Conservation (phyloP, 2,888 invertebrate species). For the Eupithecia dodoneata region DNA sequence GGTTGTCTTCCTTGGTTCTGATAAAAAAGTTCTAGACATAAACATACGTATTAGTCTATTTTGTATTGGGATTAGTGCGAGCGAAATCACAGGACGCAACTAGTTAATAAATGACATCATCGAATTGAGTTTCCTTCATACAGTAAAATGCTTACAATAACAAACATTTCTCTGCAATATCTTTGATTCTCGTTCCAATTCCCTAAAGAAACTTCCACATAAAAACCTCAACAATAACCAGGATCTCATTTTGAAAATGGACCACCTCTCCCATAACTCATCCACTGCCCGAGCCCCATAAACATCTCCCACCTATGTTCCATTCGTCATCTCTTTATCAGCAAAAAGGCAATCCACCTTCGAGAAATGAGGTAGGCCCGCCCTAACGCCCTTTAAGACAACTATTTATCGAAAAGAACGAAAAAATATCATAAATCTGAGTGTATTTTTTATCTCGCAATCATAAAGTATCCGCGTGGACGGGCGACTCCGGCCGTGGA, state of each 20-base stretch:
- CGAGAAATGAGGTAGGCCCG: slow-evolving; percentile 71
- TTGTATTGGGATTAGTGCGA: neutral
- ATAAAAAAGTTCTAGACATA: neutral
- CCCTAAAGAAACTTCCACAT: neutral
- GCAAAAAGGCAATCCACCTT: slow-evolving; percentile 77
- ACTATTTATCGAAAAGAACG: slow-evolving; percentile 76
- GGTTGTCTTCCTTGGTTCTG: neutral
- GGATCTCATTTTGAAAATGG: slow-evolving; percentile 36
- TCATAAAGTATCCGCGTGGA: slow-evolving; percentile 64
- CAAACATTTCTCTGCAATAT: neutral
- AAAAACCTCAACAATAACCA: slow-evolving; percentile 19
- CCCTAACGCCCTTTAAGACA: slow-evolving; percentile 75
- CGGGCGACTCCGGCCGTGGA: slow-evolving; percentile 32
- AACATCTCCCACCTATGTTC: slow-evolving; percentile 64
- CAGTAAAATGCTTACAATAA: neutral
- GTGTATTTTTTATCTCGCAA: slow-evolving; percentile 72
- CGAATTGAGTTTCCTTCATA: neutral
- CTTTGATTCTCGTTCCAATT: neutral
- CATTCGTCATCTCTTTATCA: slow-evolving; percentile 79
- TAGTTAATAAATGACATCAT: neutral
- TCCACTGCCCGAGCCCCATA: slow-evolving; percentile 61
- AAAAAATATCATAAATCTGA: slow-evolving; percentile 72
- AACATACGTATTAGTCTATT: neutral
- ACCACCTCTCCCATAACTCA: slow-evolving; percentile 54
- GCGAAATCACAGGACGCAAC: neutral